Base-by-base conservation (phyloP, 2,113 vertebrate genomes). In the Polypterus bichir region DNA sequence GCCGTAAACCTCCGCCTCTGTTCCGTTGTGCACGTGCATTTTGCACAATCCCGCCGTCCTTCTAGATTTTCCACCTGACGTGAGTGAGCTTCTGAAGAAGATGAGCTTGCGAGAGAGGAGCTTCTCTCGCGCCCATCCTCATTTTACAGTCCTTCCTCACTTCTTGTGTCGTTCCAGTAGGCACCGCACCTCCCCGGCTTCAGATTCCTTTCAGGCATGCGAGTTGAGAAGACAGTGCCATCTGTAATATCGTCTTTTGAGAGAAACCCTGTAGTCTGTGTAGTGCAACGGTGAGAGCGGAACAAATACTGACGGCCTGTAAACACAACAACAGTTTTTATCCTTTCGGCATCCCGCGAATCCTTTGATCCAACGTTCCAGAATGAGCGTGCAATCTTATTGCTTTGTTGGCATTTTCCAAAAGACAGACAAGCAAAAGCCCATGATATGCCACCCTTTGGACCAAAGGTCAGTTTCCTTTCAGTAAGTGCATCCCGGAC, bases 301-400 rank as follows among this genome's bases (percentile, higher is more conserved):
- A 27, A 27, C 27, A 54, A 46, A 44, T 9, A 54, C 49, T 54
- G 27, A 54, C 51, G 27, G 6, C 44, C 51, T 10, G 7, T 9
- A 46, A 62, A 62, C 54, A 44, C 49, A 62, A 52, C 51, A 62
- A 44, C 48, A 61, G 49, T 61, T 53, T 51, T 52, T 52, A 49
- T 46, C 11, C 46, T 48, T 47, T 45, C 6, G 44, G 54, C 7
- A 54, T 11, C 10, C 9, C 45, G 49, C 44, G 46, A 57, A n/a
- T 27, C 10, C 54, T 55, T 60, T 8, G 46, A 6, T 51, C 6
- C 11, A 52, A 9, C 46, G 48, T 44, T 61, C 9, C 3, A 4
- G 6, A 3, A 27, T 46, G 5, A 54, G 61, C 27, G 45, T 54
- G 45, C 10, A 44, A 27, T 27, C 7, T 62, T 62, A 62, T 62